Evolutionary conservation across 2,113 vertebrate genomes (phyloP).

Genomic region (Thunnus thynnus): DNA sequence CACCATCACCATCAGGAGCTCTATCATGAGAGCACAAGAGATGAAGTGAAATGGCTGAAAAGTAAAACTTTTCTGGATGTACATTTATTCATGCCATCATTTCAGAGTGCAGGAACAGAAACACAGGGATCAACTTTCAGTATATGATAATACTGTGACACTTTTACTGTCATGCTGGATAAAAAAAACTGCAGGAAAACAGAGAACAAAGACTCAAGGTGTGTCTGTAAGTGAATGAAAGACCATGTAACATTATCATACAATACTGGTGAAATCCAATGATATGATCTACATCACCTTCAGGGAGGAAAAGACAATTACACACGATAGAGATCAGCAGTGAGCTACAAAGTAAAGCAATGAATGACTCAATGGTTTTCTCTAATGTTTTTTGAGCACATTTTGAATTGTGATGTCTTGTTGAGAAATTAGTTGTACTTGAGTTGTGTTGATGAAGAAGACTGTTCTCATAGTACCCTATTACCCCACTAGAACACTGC

Average conservation of each 20-base stretch:
- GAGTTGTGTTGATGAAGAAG: no score
- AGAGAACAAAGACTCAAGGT: slow-evolving; percentile 23
- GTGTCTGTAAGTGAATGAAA: slow-evolving; percentile 25
- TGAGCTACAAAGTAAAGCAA: not conserved
- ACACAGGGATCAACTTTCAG: slow-evolving; percentile 19
- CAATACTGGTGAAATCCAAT: slow-evolving; percentile 37
- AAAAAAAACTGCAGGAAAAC: not conserved
- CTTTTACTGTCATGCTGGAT: not conserved
- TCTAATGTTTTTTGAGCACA: no score
- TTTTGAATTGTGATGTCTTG: no score
- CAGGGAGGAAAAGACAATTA: not conserved
- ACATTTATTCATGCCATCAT: not conserved
- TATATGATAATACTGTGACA: not conserved
- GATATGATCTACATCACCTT: not conserved
- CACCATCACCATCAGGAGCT: not conserved
- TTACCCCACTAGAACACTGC: no score
- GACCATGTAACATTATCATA: slow-evolving; percentile 3
- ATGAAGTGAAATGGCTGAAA: not conserved
- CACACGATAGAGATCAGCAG: not conserved
- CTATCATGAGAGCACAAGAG: not conserved
- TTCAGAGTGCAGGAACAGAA: not conserved
- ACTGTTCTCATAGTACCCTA: no score
- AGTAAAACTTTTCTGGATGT: not conserved
- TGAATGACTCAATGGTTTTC: not conserved
- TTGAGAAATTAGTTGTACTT: no score